These are phyloP conservation scores for Sylvietta virens DNA, from an alignment of 2,113 vertebrate species.

Conservation along the genomic window DNA sequence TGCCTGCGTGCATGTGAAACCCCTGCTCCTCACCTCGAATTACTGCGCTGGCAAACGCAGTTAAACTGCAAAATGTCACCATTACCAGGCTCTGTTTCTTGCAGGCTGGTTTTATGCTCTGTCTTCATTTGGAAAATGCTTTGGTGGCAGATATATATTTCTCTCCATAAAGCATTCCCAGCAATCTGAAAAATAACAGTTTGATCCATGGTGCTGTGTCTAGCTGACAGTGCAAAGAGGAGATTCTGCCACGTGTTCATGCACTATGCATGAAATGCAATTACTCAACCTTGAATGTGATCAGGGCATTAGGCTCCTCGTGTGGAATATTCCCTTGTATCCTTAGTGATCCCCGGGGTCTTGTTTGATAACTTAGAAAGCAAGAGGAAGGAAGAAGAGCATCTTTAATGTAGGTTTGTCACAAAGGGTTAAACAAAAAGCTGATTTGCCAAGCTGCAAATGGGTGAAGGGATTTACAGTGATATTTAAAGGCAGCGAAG, in stretches of 20 bases:
- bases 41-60: background rate
- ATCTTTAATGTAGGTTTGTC: background rate
- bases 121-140: slow-evolving; percentile 58
- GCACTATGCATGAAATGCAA: slow-evolving; percentile 37
- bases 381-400: background rate
- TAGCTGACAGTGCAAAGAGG: slow-evolving; percentile 38
- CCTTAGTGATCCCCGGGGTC: background rate
- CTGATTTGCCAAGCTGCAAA: background rate
- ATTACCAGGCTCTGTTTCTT: background rate
- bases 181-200: slow-evolving; percentile 30
- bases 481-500: background rate
- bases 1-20: background rate
- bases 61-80: slow-evolving; percentile 33
- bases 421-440: slow-evolving; percentile 41
- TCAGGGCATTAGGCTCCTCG: background rate
- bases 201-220: slow-evolving; percentile 1
- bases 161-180: slow-evolving; percentile 14
- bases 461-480: background rate
- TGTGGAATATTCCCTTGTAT: background rate
- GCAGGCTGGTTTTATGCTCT: slow-evolving; percentile 31
- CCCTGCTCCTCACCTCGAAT: background rate
- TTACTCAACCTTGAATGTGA: background rate
- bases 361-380: background rate
- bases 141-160: slow-evolving; percentile 49
- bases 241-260: background rate